Evolutionary conservation across 2,797 vertebrate species (phyloP).

Genomic region (Sarcophilus harrisii): DNA sequence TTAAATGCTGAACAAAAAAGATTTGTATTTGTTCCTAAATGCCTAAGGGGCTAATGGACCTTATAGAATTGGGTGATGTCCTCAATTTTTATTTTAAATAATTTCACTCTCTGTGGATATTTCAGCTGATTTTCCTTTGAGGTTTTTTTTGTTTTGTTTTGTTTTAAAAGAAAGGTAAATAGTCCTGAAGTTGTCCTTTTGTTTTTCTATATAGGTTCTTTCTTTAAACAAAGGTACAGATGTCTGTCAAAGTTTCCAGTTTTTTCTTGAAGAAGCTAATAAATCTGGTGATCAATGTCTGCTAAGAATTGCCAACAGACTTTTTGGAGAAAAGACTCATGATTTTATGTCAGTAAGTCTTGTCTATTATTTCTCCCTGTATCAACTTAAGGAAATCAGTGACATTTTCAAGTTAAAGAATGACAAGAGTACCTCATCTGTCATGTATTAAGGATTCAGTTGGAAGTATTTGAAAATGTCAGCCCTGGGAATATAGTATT

Average conservation of each 20-base stretch:
- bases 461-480: too few species aligned
- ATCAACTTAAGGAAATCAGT: not conserved
- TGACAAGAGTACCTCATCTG: too few species aligned
- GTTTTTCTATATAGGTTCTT: not conserved
- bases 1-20: not conserved
- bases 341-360: constrained; percentile 82
- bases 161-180: not conserved
- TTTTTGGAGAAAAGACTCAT: constrained; percentile 89
- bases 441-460: too few species aligned
- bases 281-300: constrained; percentile 82
- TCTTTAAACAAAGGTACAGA: constrained; percentile 13
- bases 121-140: not conserved
- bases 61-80: not conserved
- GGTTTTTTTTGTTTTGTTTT: not conserved
- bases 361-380: not conserved
- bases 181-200: not conserved
- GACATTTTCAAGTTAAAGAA: too few species aligned
- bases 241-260: constrained; percentile 79
- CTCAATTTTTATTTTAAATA: not conserved
- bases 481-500: too few species aligned
- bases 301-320: constrained; percentile 88
- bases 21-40: not conserved
- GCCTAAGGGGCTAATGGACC: not conserved
- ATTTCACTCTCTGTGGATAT: not conserved
- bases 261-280: constrained; percentile 84